Evolutionary conservation across 2,888 invertebrate species (phyloP), one percentile per base, ranked within the genome.

Genomic region (Automeris io): DNA sequence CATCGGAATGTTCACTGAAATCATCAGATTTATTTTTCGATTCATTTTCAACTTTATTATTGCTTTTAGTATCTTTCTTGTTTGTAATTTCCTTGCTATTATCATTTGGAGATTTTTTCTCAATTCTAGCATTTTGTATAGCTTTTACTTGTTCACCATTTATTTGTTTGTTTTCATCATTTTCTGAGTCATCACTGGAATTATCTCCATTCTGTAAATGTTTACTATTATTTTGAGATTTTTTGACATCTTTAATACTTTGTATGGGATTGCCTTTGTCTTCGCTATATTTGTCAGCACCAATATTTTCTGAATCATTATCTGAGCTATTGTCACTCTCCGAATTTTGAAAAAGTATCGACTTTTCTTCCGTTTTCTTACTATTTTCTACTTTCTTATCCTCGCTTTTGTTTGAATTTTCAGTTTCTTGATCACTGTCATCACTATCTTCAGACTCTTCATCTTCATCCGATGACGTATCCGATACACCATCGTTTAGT

Each of bases 401-500:
- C 18, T 47, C 13, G 13, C 39, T 40, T 44, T 39, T 39, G 40
- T 35, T 25, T 33, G 36, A 23, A 33, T 48, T 41, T 16, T 42
- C 39, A 22, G 49, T 47, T 32, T 43, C 40, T 18, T 41, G 38
- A 11, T 49, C 50, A 33, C 45, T 45, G 38, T 47, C 54, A 31
- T 51, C 53, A 22, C 60, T 54, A 38, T 78, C 62, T 40, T 64
- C 69, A 26, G 80, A 69, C 47, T 58, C 57, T 5, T 54, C 61
- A 29, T 65, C 69, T 25, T 74, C 75, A 33, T 69, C 73, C 11
- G 54, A 61, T 40, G 78, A 81, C 24, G 74, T 75, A 40, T 82
- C 83, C 1, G 83, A 81, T 46, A 83, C 54, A 0, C 81, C 82
- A 40, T 80, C 82, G 12, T 83, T 62, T 24, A 71, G 82, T 45